Conservation (phyloP, 2,113 vertebrate genomes). For the Eclectus roratus region DNA sequence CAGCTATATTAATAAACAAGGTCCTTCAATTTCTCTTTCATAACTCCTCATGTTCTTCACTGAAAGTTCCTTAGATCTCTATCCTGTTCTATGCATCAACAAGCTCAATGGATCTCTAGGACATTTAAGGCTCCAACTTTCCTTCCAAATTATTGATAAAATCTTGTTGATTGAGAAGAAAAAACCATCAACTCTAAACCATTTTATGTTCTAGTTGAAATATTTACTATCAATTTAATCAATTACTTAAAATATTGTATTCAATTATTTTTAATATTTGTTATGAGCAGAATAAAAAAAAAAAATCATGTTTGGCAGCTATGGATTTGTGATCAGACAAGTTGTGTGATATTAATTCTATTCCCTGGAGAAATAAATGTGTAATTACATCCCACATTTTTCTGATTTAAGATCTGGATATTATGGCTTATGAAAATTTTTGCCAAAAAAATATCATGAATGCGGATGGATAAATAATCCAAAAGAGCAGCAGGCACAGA, state of each 20-base stretch:
- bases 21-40: background rate
- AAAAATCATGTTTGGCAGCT: background rate
- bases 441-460: background rate
- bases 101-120: background rate
- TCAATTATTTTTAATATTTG: background rate
- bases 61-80: background rate
- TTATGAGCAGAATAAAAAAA: background rate
- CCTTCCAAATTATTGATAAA: background rate
- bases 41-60: background rate
- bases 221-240: background rate
- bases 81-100: background rate
- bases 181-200: background rate
- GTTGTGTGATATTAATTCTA: background rate
- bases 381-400: background rate
- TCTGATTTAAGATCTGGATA: background rate
- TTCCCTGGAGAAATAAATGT: background rate
- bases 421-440: background rate
- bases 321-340: background rate
- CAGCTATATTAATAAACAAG: background rate
- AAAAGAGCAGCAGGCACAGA: background rate
- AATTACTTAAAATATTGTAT: background rate
- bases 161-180: background rate
- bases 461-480: background rate
- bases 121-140: background rate
- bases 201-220: background rate